A percentile compares a stretch with the other conserved stretches of the same genome.
phyloP scores from a whole-genome alignment of 2,113 vertebrate genomes.

The Halcyon senegalensis region DNA sequence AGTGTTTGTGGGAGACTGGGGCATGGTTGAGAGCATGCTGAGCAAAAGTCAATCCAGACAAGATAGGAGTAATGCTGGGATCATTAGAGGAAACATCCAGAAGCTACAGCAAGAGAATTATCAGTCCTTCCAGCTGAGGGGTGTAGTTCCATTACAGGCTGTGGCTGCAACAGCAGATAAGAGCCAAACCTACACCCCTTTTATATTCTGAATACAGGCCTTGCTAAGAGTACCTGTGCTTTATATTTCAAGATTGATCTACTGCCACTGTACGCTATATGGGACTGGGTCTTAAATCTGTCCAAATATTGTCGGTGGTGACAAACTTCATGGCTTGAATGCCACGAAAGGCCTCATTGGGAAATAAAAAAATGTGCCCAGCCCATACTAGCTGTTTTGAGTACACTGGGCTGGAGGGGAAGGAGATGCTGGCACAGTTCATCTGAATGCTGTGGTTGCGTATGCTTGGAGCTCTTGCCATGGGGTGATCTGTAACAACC shows the following conservation, averaged over 20 bases:
- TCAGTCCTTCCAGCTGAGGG: neutral
- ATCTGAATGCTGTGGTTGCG: rapidly evolving
- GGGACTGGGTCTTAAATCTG: neutral
- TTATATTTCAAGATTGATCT: neutral
- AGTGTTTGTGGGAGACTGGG: constrained; percentile 47
- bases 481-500: neutral
- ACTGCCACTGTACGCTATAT: neutral
- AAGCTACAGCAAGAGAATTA: constrained; percentile 29
- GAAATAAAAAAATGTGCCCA: neutral
- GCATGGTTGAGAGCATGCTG: constrained; percentile 56
- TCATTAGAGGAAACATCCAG: constrained; percentile 35
- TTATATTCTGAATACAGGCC: neutral
- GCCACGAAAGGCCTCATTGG: neutral
- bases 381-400: rapidly evolving
- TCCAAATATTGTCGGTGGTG: neutral
- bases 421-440: neutral
- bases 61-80: constrained; percentile 38
- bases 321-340: neutral
- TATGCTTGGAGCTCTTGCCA: neutral
- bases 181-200: neutral
- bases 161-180: constrained; percentile 37
- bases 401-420: rapidly evolving
- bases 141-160: neutral
- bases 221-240: neutral
- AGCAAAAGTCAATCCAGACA: constrained; percentile 53